Evolutionary conservation across 2,888 invertebrate genomes (phyloP).

Genomic region (Trachelus iudaicus): DNA sequence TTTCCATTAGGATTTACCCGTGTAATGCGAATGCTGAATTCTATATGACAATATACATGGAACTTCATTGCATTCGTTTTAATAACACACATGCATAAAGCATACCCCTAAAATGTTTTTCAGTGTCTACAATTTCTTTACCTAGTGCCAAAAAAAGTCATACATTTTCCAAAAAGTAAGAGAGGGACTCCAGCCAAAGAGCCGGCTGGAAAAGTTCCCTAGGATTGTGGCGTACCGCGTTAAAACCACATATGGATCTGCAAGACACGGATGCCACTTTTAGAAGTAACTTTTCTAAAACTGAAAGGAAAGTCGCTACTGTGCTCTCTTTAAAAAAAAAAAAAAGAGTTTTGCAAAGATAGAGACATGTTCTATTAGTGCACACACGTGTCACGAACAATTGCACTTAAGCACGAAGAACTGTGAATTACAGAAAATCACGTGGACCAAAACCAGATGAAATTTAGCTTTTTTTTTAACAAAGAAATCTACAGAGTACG

Average conservation of each 20-base stretch:
- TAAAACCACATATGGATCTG: background rate
- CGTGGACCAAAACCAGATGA: background rate
- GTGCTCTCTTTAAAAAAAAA: background rate
- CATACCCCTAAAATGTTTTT: background rate
- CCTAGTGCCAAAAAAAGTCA: background rate
- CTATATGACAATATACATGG: background rate
- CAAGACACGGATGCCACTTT: slow-evolving; percentile 7
- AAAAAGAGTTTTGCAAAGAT: background rate
- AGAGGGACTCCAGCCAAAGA: background rate
- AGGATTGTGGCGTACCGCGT: slow-evolving; percentile 26
- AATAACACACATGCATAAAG: background rate
- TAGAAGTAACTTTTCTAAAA: slow-evolving; percentile 37
- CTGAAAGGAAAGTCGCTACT: slow-evolving; percentile 23
- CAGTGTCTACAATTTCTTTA: background rate
- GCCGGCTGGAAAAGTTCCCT: slow-evolving; percentile 45
- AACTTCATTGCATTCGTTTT: background rate
- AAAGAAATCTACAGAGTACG: background rate
- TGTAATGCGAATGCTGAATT: background rate
- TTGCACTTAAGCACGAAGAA: background rate
- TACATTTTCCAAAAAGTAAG: slow-evolving; percentile 39
- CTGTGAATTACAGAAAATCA: background rate
- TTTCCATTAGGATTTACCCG: background rate
- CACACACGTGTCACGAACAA: slow-evolving; percentile 34
- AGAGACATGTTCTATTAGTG: slow-evolving; percentile 48
- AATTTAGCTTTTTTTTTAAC: background rate